phyloP scores from a whole-genome alignment of 2,888 invertebrate genomes.

The Dryobotodes eremita region DNA sequence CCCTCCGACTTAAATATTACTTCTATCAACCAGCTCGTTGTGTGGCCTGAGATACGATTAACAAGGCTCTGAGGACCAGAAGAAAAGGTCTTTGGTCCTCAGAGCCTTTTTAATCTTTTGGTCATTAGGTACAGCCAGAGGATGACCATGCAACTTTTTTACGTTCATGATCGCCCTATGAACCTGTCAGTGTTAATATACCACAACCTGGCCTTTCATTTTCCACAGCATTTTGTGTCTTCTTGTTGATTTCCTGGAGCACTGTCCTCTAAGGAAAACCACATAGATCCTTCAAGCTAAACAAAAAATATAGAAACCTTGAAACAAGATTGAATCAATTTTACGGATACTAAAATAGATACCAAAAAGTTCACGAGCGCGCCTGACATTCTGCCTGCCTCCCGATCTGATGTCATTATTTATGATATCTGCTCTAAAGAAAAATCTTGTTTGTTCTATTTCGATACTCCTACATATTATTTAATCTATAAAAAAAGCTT shows the following conservation, averaged over 20 bases:
- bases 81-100: not conserved
- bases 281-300: slow-evolving; percentile 9
- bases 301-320: slow-evolving; percentile 50
- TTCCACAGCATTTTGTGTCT: not conserved
- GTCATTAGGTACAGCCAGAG: not conserved
- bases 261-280: slow-evolving; percentile 11
- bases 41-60: not conserved
- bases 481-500: not conserved
- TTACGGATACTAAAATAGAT: slow-evolving; percentile 27
- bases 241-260: slow-evolving; percentile 30
- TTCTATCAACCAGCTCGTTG: not conserved
- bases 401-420: slow-evolving; percentile 20
- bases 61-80: not conserved
- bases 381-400: slow-evolving; percentile 30
- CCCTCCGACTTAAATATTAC: not conserved
- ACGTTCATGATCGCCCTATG: too few species aligned
- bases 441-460: slow-evolving; percentile 24
- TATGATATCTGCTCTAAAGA: slow-evolving; percentile 1
- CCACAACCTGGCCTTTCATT: not conserved
- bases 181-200: not conserved
- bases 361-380: slow-evolving; percentile 32
- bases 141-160: not conserved
- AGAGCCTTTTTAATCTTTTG: not conserved
- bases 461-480: not conserved
- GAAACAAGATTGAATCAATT: slow-evolving; percentile 33